phyloP scores from a whole-genome alignment of 2,888 invertebrate genomes.

The Galerucella nymphaeae region DNA sequence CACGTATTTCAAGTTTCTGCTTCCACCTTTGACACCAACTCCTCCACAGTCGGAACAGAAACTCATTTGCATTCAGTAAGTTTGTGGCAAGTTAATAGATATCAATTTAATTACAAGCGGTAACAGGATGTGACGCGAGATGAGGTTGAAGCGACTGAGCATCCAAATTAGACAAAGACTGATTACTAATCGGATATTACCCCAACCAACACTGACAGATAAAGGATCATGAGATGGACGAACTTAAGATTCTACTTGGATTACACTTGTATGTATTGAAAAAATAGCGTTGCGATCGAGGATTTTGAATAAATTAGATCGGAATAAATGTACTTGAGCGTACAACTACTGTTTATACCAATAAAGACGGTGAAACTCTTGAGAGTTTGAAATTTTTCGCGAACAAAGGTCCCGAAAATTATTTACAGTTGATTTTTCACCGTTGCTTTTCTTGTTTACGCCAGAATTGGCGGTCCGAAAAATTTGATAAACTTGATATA shows the following conservation, averaged over 20 bases:
- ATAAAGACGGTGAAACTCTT: slow-evolving; percentile 10
- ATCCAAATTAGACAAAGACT: slow-evolving; percentile 21
- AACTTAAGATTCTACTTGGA: not conserved
- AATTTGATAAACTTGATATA: slow-evolving; percentile 34
- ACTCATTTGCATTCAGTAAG: slow-evolving; percentile 54
- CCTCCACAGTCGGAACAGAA: slow-evolving; percentile 42
- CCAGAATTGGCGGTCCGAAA: slow-evolving; percentile 33
- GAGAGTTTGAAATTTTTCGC: slow-evolving; percentile 14
- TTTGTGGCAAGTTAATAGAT: slow-evolving; percentile 58
- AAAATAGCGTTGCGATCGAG: not conserved
- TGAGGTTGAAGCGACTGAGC: slow-evolving; percentile 23
- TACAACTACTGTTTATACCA: not conserved
- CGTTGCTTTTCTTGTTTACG: slow-evolving; percentile 25
- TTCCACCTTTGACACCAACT: slow-evolving; percentile 46
- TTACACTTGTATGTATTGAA: not conserved
- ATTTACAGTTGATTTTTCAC: slow-evolving; percentile 27
- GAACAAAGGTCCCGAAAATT: slow-evolving; percentile 29
- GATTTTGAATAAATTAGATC: no score
- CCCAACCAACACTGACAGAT: slow-evolving; percentile 17
- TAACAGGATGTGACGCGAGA: slow-evolving; percentile 34
- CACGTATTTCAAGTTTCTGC: slow-evolving; percentile 43
- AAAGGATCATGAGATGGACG: slow-evolving; percentile 4
- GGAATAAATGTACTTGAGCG: no score
- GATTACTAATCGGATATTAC: slow-evolving; percentile 26
- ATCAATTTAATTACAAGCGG: slow-evolving; percentile 59